A percentile compares a stretch with the other conserved stretches of the same genome.
phyloP scores from a whole-genome alignment of 2,797 vertebrate genomes.

The Nasua narica region DNA sequence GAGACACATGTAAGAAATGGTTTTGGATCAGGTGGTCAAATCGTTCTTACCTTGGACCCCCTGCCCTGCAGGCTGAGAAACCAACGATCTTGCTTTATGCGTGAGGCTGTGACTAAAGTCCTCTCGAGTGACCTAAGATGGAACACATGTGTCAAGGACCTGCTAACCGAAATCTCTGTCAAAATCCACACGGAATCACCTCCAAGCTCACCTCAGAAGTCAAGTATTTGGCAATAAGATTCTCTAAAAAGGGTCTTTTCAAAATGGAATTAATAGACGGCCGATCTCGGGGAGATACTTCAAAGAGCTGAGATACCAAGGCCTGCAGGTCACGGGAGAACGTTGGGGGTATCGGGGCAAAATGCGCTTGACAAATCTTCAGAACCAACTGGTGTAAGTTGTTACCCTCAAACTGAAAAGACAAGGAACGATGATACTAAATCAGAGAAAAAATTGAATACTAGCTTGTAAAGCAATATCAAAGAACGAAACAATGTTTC shows the following conservation, averaged over 20 bases:
- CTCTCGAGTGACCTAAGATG: slow-evolving; percentile 81
- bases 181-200: neutral
- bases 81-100: slow-evolving; percentile 64
- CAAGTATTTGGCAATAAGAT: slow-evolving; percentile 83
- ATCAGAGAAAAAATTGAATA: neutral
- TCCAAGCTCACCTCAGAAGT: slow-evolving; percentile 85
- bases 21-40: neutral
- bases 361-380: slow-evolving; percentile 91
- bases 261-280: slow-evolving; percentile 92
- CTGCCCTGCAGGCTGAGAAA: slow-evolving; percentile 48
- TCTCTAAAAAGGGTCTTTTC: slow-evolving; percentile 87
- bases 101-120: slow-evolving; percentile 80
- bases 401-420: slow-evolving; percentile 89
- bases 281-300: slow-evolving; percentile 88
- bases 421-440: neutral
- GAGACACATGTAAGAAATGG: neutral
- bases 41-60: slow-evolving; percentile 66
- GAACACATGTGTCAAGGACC: neutral
- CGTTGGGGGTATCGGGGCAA: slow-evolving; percentile 84
- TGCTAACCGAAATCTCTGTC: neutral
- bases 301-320: slow-evolving; percentile 90
- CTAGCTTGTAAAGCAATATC: neutral
- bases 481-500: neutral
- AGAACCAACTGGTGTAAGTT: slow-evolving; percentile 90
- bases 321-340: slow-evolving; percentile 88